Base-by-base conservation (phyloP, 2,888 invertebrate genomes). In the Hipparchia semele region DNA sequence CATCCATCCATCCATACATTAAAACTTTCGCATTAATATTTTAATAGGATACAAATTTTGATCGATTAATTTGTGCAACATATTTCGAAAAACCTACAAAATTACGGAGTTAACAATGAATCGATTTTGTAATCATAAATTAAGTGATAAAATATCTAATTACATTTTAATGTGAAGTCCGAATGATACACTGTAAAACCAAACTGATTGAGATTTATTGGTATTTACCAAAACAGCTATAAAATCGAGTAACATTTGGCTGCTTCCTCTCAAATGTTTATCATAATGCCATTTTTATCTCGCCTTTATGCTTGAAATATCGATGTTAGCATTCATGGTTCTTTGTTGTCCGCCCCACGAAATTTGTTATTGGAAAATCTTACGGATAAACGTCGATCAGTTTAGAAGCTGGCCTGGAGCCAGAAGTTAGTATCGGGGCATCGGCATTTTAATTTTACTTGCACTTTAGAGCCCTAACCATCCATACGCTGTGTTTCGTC, bases 201-300 rank as follows among this genome's bases (percentile, higher is more conserved):
- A 56, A 58, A 58, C 49, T 64, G 23, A 62, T 13, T 62, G 8
- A 64, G 9, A n/a, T 64, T n/a, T 54, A 66, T 54, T 66, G 54
- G n/a, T 66, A 66, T 66, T 66, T 39, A 56, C 53, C 12, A 53
- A 39, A 54, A 53, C 39, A 66, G 66, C 33, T 1, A 54, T 66
- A 58, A 67, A 58, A 67, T 58, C 46, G 39, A 53, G 65, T 66
- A 23, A 61, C 60, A 49, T 58, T 13, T 9, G 23, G 12, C 65
- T 51, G 53, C 9, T 65, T 53, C 51, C 23, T 65, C 51, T 33
- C 33, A 65, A 23, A 56, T 67, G 56, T 67, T 67, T 67, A 23
- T 67, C 45, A 13, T 8, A 46, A 13, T 23, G 46, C 67, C 67
- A 54, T 67, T 67, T 66, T 66, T 67, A 67, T 46, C 67, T 67